A percentile compares a stretch with the other conserved stretches of the same genome.
Conservation (phyloP, 2,113 vertebrate genomes). For the Gallinago media region DNA sequence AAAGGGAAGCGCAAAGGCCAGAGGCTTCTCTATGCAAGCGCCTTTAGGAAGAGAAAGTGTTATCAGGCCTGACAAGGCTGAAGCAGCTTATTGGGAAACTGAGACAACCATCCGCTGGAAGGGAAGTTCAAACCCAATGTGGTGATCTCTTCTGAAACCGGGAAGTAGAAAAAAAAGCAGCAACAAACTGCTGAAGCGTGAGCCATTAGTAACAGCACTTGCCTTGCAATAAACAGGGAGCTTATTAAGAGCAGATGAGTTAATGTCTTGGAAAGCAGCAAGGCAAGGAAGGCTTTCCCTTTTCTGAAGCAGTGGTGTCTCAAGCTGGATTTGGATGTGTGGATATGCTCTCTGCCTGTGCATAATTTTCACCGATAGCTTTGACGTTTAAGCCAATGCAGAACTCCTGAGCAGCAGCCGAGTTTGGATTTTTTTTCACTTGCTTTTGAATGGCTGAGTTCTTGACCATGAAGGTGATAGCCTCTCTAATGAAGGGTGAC, state of each 20-base stretch:
- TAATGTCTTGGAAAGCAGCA: neutral
- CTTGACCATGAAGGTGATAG: neutral
- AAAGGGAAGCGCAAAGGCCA: neutral
- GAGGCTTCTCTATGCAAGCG: neutral
- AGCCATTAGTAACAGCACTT: neutral
- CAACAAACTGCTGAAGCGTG: neutral
- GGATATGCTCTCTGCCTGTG: neutral
- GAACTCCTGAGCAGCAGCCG: neutral
- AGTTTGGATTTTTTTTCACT: neutral
- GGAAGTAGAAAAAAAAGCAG: neutral
- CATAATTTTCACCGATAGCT: neutral
- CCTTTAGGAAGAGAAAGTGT: conserved; percentile 54
- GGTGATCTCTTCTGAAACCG: neutral
- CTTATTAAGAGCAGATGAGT: neutral
- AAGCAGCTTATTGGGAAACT: neutral
- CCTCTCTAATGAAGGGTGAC: neutral
- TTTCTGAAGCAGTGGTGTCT: neutral
- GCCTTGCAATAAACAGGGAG: neutral
- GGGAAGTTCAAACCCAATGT: conserved; percentile 22
- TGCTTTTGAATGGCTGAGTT: neutral
- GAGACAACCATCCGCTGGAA: neutral
- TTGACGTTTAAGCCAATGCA: neutral
- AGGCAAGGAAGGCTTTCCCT: neutral
- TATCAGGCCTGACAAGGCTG: neutral
- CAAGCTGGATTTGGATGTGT: neutral